phyloP scores from a whole-genome alignment of 2,113 vertebrate species.

The Cygnus buccinator region DNA sequence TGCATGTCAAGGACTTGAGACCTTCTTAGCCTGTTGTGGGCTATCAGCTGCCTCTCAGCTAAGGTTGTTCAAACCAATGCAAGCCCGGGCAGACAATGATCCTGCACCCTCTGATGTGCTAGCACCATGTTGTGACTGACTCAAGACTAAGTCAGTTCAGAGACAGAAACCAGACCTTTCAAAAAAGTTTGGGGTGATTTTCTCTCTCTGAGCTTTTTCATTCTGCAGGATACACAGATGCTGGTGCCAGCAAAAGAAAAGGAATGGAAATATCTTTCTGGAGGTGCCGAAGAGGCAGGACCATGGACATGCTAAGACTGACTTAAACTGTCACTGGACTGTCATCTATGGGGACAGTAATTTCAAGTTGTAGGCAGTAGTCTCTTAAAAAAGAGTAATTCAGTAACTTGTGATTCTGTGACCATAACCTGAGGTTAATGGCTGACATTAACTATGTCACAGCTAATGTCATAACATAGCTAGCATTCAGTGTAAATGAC shows the following conservation, averaged over 20 bases:
- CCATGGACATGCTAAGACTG: not conserved
- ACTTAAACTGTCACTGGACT: not conserved
- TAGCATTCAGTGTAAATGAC: conserved; percentile 10
- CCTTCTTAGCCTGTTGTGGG: not conserved
- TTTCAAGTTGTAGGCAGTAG: not conserved
- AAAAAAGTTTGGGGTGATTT: not conserved
- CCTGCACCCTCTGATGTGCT: not conserved
- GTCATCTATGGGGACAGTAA: not conserved
- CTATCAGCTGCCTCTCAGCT: not conserved
- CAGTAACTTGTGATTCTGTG: conserved; percentile 11
- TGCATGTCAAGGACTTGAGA: not conserved
- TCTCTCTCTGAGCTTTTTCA: not conserved
- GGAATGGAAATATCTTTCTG: not conserved
- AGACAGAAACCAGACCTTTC: not conserved
- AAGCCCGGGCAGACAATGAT: not conserved
- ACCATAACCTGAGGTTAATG: conserved; percentile 31
- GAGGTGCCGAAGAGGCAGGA: not conserved
- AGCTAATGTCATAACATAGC: not conserved
- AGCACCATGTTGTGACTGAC: not conserved
- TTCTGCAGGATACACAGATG: not conserved
- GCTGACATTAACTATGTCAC: not conserved
- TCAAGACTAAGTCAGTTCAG: not conserved
- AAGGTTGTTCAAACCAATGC: not conserved
- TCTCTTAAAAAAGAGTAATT: not conserved
- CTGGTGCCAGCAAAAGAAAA: not conserved